Evolutionary conservation across 2,113 vertebrate species (phyloP).

Genomic region (Cryptotis parvus): DNA sequence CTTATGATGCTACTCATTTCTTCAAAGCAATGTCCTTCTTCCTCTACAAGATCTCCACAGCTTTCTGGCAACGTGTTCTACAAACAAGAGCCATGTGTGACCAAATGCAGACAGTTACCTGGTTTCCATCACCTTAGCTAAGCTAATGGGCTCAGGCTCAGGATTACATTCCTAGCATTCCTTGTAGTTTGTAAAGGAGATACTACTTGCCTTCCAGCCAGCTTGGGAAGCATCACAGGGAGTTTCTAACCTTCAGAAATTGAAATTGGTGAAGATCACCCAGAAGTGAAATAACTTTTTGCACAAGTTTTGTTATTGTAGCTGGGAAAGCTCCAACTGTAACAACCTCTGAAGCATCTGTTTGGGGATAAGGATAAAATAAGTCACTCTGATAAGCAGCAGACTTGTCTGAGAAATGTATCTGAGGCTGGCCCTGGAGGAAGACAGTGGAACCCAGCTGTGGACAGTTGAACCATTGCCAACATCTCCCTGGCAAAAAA

Average conservation of each 20-base stretch:
- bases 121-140: slow-evolving; percentile 71
- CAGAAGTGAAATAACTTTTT: slow-evolving; percentile 27
- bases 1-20: slow-evolving; percentile 11
- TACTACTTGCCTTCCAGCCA: slow-evolving; percentile 70
- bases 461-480: neutral
- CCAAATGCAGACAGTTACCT: slow-evolving; percentile 70
- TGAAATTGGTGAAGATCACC: slow-evolving; percentile 58
- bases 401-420: neutral
- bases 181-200: slow-evolving; percentile 77
- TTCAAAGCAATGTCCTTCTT: slow-evolving; percentile 59
- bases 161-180: slow-evolving; percentile 72
- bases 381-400: neutral
- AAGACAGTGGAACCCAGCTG: neutral
- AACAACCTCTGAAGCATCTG: slow-evolving; percentile 14
- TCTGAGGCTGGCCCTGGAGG: neutral
- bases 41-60: slow-evolving; percentile 69
- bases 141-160: slow-evolving; percentile 63
- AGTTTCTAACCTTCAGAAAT: slow-evolving; percentile 33
- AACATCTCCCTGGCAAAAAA: neutral
- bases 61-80: slow-evolving; percentile 68
- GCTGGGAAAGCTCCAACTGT: slow-evolving; percentile 1
- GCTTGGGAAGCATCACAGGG: slow-evolving; percentile 49
- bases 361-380: neutral
- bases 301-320: slow-evolving; percentile 41
- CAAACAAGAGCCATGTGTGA: slow-evolving; percentile 58